Evolutionary conservation across 2,797 vertebrate species (phyloP), one percentile per base, ranked within the genome.

Genomic region (Esox lucius): DNA sequence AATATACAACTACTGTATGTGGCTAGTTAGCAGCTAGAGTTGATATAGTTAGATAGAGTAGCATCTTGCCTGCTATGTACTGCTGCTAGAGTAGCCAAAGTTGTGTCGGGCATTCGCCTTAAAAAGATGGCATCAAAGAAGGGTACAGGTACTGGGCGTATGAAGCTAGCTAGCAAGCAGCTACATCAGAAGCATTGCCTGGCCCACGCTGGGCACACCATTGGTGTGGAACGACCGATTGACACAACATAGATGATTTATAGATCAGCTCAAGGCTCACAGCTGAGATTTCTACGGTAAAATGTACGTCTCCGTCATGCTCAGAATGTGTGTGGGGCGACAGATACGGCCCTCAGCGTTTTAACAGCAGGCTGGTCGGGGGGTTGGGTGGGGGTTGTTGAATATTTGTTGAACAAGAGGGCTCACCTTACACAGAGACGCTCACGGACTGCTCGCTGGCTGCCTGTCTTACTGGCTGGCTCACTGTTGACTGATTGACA

Each of bases 241-340:
- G 78, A 84, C 86, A 84, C 73, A n/a, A 70, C 83, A 78, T 77
- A 78, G 83, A 87, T 84, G 88, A 90, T 92, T 91, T 89, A 89
- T 87, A 90, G 90, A 90, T 91, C 90, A 91, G 86, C 82, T n/a
- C 7, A 74, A 85, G 89, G 86, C 89, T 90, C 90, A 88, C 91
- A 93, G 91, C 91, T 92, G 90, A 92, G 88, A 85, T 85, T 94
- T 39, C 94, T 90, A 92, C 84, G 80, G 83, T 77, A 75, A 87
- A 89, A 92, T 93, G 93, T 94, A 92, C 90, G 87, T 3, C 17
- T 59, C 53, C 8, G 53, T 59, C 3, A 0, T 59, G 53, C 22
- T 24, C 53, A 22, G 53, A 13, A 46, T 46, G 12, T 46, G 42
- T 46, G 42, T 5, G n/a, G 53, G 53, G 2, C 5, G n/a, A n/a